Evolutionary conservation across 1,140 invertebrate genomes (phyloP).

Genomic region (Rhyzopertha dominica): DNA sequence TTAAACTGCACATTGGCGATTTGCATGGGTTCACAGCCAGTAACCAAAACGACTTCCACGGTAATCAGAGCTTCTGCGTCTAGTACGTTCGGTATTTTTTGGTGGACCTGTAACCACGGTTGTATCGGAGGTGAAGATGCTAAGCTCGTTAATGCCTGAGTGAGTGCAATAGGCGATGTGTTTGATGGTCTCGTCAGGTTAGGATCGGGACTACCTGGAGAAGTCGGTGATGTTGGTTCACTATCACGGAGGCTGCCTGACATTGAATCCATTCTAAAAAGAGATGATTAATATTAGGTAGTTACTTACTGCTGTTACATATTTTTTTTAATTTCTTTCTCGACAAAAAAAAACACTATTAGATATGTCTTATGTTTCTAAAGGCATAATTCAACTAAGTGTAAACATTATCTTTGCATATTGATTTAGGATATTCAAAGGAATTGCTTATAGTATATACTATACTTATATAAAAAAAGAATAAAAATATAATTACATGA

Average conservation of each 20-base stretch:
- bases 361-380: too few relatives aligned
- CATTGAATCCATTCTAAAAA: constrained; percentile 82
- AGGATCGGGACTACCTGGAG: constrained; percentile 64
- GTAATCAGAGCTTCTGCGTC: constrained; percentile 82
- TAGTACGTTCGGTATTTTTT: constrained; percentile 46
- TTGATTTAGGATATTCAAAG: too few relatives aligned
- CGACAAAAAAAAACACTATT: too few relatives aligned
- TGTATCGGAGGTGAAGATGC: constrained; percentile 30
- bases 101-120: constrained; percentile 30
- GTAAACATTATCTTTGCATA: too few relatives aligned
- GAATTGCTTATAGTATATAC: too few relatives aligned
- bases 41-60: constrained; percentile 72
- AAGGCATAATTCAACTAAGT: too few relatives aligned
- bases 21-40: constrained; percentile 61
- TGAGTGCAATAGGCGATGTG: constrained; percentile 56
- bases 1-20: constrained; percentile 88
- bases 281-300: too few relatives aligned
- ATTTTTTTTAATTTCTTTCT: too few relatives aligned
- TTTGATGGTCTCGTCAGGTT: constrained; percentile 39
- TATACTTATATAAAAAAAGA: too few relatives aligned
- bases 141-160: constrained; percentile 51
- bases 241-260: constrained; percentile 89
- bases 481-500: too few relatives aligned
- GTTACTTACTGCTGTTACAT: too few relatives aligned
- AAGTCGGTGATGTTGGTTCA: constrained; percentile 81